Base-by-base conservation (phyloP, 2,888 invertebrate species). In the Eilema griseolum region DNA sequence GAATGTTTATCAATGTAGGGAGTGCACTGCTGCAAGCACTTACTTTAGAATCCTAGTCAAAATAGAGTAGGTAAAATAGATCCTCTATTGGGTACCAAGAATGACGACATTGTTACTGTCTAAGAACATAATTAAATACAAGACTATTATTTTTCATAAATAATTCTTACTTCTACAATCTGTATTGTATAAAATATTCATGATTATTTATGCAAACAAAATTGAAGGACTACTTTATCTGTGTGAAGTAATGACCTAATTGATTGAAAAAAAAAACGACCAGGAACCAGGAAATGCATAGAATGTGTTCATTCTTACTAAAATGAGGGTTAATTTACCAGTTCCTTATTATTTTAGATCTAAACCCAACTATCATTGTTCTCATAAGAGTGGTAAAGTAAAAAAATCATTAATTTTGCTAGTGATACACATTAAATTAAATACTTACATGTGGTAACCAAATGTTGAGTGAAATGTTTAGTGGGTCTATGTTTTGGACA, bases 401-500 rank as follows among this genome's bases (percentile, higher is more conserved):
- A 16, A 41, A 41, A 41, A 16, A 16, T 41, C 16, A 5, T 41
- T 14, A 41, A 41, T 41, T 14, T 16, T 41, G 46, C 3, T 20
- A 46, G 46, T 46, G 7, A 33, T 28, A 37, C 20, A 23, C 20
- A 31, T 16, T 16, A 11, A 28, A 41, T 61, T 33, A 24, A 23
- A 37, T 68, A 89, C 92, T 89, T 93, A 97, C 97, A 91, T 97
- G 91, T 62, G 98, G 97, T 77, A 99, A 89, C 97, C 97, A 97
- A 57, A 95, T 93, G 85, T 97, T 97, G 10, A 97, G 92, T 68
- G 96, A 94, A 46, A 97, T 96, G 64, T 97, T 96, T 56, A 95
- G 89, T 5, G 96, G 94, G 95, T 98, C 97, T 46, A 97, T 91
- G 88, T 99, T 98, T 91, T 98, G 98, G 0, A 99, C 99, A 93